A percentile compares a stretch with the other conserved stretches of the same genome.
phyloP scores from a whole-genome alignment of 64 coral and sea anemone species.

The Platygyra sinensis region DNA sequence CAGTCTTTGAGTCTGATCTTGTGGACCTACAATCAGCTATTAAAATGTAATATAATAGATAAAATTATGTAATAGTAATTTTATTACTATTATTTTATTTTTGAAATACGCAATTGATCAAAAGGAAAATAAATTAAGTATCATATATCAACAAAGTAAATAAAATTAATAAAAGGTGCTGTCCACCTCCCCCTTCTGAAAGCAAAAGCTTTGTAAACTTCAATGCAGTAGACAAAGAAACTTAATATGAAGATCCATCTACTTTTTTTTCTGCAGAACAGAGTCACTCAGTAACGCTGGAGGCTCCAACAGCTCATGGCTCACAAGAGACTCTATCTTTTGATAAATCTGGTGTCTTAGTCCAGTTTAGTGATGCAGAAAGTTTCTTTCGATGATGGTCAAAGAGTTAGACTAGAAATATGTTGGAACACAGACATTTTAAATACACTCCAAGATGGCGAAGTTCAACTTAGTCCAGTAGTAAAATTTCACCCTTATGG shows the following conservation, averaged over 20 bases:
- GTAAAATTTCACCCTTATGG: constrained; percentile 41
- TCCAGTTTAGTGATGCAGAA: constrained; percentile 22
- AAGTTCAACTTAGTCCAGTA: constrained; percentile 55
- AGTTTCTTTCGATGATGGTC: not conserved
- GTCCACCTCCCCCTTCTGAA: too few relatives aligned
- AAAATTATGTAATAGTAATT: too few relatives aligned
- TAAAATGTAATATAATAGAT: too few relatives aligned
- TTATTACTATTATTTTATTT: too few relatives aligned
- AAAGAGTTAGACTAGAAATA: not conserved
- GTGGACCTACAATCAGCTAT: too few relatives aligned
- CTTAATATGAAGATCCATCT: not conserved
- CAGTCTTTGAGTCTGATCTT: too few relatives aligned
- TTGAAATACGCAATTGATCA: too few relatives aligned
- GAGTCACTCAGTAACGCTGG: not conserved
- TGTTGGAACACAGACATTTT: constrained; percentile 1
- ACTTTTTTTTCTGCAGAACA: not conserved
- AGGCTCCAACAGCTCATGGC: constrained; percentile 11
- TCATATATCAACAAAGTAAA: too few relatives aligned
- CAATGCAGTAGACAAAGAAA: not conserved
- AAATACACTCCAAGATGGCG: not conserved
- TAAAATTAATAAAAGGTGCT: too few relatives aligned
- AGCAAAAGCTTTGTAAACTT: not conserved
- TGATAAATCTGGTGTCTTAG: constrained; percentile 19
- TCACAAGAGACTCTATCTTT: constrained; percentile 23
- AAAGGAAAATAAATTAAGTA: too few relatives aligned